Base-by-base conservation (phyloP, 2,797 vertebrate species). In the Oryzias sinensis region DNA sequence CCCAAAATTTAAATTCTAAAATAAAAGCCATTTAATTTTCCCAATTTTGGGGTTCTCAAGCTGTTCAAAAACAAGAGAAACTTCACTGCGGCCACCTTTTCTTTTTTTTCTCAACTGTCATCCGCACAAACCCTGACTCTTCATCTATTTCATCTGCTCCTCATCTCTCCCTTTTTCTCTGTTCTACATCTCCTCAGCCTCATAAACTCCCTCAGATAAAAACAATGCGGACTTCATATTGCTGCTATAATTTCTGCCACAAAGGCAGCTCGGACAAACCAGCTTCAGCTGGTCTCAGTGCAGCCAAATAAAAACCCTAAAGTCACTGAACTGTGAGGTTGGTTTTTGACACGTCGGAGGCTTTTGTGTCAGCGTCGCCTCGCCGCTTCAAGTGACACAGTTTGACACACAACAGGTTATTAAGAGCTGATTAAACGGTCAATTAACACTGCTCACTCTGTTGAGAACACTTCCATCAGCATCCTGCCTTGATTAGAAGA, bases 351-450 rank as follows among this genome's bases (percentile, higher is more conserved):
- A 5, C 59, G 52, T 70, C 45, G 53, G 44, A 58, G 43, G 51
- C 61, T 56, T 45, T n/a, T 54, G 63, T 18, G 49, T 80, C 65
- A 70, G 37, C 43, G 53, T 20, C 14, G 67, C 63, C 60, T 66
- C 47, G 49, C 33, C 50, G 6, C 17, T 64, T 43, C 33, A 59
- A 70, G 60, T 50, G 44, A 27, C 55, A 53, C 46, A 11, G 44
- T 62, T 76, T 74, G 74, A 84, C 72, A 74, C 66, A 66, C 25
- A 20, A 47, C 16, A 44, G 71, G 58, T 61, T 59, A 74, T 62
- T 63, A 45, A 43, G 53, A 57, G 76, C 43, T 63, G 68, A 80
- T 77, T 73, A 65, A 60, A 41, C 40, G 60, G 68, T 65, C 65
- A 81, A 72, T 87, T 80, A 80, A 59, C 55, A 52, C 43, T 2